Evolutionary conservation across 2,888 invertebrate species (phyloP), one percentile per base, ranked within the genome.

Genomic region (Eulithis testata): DNA sequence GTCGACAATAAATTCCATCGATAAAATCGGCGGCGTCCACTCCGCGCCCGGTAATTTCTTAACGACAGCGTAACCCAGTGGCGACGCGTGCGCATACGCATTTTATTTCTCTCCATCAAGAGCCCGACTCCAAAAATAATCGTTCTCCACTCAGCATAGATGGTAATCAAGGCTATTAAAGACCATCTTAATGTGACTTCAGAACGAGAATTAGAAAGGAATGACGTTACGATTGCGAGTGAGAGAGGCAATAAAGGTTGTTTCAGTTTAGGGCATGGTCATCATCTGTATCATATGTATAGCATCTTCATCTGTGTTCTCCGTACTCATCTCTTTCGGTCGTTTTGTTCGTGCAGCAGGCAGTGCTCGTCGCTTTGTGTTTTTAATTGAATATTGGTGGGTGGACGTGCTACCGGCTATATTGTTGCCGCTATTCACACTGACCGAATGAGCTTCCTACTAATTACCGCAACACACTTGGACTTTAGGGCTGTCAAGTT

Each of bases 1-100:
- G 88, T 88, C 87, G 87, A 87, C 91, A 88, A 91, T 92, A 93
- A 93, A 92, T 92, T 92, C 91, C 90, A 88, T 91, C 91, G 92
- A 93, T 93, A 92, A 92, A 91, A 93, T 93, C 92, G 88, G 88
- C 89, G 89, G 87, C 87, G 87, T 86, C 85, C 83, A 82, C 84
- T 83, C 86, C 85, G 85, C 85, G 87, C 83, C 77, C 88, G 88
- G 90, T 93, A 92, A 91, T 92, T 91, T 89, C 90, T 90, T 91
- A 91, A 91, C 90, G 90, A 90, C 90, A 88, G 92, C 92, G 92
- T 92, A 92, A 92, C 91, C 82, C 91, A 87, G 92, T 92, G 90
- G 92, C 92, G 88, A 89, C 89, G 89, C 89, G 91, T 89, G 91
- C 91, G 90, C 90, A 82, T 81, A 88, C 88, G 87, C 90, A 89